Conservation (phyloP, 2,797 vertebrate species). For the Sus cebifrons region DNA sequence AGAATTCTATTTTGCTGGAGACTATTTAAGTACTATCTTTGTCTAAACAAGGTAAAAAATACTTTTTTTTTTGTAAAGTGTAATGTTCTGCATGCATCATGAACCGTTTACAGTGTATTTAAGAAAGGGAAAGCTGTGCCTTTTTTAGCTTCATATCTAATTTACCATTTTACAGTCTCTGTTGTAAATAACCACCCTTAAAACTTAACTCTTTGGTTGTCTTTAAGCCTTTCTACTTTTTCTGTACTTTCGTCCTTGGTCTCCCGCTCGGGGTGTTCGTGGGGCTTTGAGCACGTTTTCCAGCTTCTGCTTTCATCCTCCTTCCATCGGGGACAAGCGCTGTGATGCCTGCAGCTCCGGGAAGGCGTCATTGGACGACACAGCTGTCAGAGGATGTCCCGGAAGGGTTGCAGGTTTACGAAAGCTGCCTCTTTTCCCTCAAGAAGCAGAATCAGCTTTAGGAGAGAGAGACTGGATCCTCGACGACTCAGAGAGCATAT, state of each 20-base stretch:
- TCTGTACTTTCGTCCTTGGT: constrained; percentile 87
- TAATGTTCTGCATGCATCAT: constrained; percentile 99
- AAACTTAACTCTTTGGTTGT: constrained; percentile 93
- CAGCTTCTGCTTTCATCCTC: constrained; percentile 84
- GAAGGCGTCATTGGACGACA: constrained; percentile 84
- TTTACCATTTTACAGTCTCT: constrained; percentile 98
- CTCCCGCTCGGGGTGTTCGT: constrained; percentile 83
- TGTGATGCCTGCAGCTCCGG: constrained; percentile 80
- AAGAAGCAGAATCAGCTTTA: constrained; percentile 43
- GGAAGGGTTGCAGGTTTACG: constrained; percentile 71
- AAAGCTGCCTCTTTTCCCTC: constrained; percentile 66
- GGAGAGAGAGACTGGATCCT: neutral
- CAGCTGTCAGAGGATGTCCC: constrained; percentile 69
- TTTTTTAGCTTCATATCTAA: constrained; percentile 99
- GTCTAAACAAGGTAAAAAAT: constrained; percentile 94
- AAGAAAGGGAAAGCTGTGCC: constrained; percentile 99
- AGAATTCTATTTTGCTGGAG: constrained; percentile 99
- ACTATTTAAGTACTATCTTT: constrained; percentile 99
- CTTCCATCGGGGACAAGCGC: constrained; percentile 61
- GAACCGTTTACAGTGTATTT: constrained; percentile 99
- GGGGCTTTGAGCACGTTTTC: constrained; percentile 81
- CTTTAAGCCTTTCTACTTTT: constrained; percentile 94
- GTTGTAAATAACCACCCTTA: constrained; percentile 98
- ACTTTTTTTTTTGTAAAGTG: constrained; percentile 97
- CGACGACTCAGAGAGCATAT: neutral